Evolutionary conservation across 1,140 invertebrate species (phyloP), one percentile per base, ranked within the genome.

Genomic region (Littorina saxatilis): DNA sequence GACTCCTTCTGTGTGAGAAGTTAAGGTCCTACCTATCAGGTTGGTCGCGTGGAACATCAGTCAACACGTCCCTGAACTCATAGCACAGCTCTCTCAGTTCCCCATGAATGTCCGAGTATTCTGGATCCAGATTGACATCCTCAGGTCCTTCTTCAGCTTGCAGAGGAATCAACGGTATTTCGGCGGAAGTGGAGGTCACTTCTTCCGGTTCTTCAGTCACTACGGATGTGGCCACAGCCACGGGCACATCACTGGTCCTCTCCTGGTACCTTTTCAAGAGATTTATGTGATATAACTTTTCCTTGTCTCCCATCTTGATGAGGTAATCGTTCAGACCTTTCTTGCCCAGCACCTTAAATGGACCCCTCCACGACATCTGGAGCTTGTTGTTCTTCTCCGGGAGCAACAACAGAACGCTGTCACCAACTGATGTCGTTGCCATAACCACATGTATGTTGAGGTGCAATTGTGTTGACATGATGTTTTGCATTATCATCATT

Each of bases 321-420:
- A 29, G 35, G 52, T 83, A 85, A 52, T 82, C 79, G 7, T 43
- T 37, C 15, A 47, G 27, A 29, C 63, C 47, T 20, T 80, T 2
- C 23, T 68, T 55, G 5, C 74, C 75, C n/a, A 43, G 17, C 11
- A 86, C 79, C 37, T 40, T 20, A 77, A 50, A 86, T 27, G 82
- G 83, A 4, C 79, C 84, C 35, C 76, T 68, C 82, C 82, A 85
- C 29, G 81, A 63, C 79, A 84, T 35, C 32, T 84, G 37, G 27
- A 84, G 47, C 55, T 81, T 84, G 35, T 85, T 85, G 20, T 66
- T 23, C 13, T 85, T 76, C 3, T 80, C 83, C 9, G 82, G 79
- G 58, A 85, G 50, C 7, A 84, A 29, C 4, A 85, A 15, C 17
- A 85, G 29, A 2, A 83, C 83, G n/a, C 76, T 75, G 35, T 47